A percentile compares a stretch with the other conserved stretches of the same genome.
These are phyloP conservation scores for Heliconius cydno DNA, from an alignment of 2,888 invertebrate genomes.

Conservation along the genomic window DNA sequence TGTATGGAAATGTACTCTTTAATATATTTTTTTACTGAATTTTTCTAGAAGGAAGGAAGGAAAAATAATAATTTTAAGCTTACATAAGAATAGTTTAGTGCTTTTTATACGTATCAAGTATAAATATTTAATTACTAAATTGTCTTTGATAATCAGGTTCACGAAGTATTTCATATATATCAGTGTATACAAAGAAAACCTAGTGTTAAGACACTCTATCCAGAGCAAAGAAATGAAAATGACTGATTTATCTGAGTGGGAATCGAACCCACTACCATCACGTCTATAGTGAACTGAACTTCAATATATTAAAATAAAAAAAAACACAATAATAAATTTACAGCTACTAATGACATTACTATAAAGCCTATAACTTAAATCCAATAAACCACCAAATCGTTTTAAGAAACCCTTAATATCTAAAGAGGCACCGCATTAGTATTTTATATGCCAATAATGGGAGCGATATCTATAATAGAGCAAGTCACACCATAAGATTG, in stretches of 20 bases:
- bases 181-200: no score
- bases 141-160: no score
- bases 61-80: neutral
- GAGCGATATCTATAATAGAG: slow-evolving; percentile 5
- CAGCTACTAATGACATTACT: neutral
- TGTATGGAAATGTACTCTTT: neutral
- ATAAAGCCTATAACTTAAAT: neutral
- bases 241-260: no score
- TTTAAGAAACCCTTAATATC: neutral
- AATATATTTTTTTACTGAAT: neutral
- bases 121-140: neutral
- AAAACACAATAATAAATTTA: neutral
- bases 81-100: neutral
- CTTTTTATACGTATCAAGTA: neutral
- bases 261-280: no score
- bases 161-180: no score
- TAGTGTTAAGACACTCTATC: no score
- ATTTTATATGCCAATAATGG: slow-evolving; percentile 11
- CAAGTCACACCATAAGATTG: neutral
- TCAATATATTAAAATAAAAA: neutral
- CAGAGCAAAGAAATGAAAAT: no score
- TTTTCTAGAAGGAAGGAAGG: neutral
- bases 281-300: neutral
- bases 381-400: neutral
- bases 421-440: neutral